Evolutionary conservation across 2,797 vertebrate genomes (phyloP), one percentile per base, ranked within the genome.

Genomic region (Chaetodon trifasciatus): DNA sequence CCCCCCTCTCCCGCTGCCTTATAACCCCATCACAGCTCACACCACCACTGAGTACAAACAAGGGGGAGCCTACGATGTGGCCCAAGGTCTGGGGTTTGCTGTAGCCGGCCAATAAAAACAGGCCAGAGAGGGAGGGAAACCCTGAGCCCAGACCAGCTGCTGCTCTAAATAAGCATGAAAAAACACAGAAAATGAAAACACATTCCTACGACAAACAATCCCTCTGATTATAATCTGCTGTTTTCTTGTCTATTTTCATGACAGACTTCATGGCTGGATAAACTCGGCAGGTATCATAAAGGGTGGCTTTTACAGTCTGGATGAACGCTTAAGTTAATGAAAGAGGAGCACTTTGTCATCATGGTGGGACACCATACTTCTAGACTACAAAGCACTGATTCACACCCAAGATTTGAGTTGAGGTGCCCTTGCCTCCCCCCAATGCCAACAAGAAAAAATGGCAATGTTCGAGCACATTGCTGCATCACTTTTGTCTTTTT

Each of bases 51-150:
- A 87, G 77, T 89, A 92, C 87, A 94, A 93, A 94, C 91, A 92
- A 80, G 87, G 76, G 92, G 90, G 88, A 88, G 91, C 78, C 86
- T 92, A 80, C 85, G 81, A 89, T 86, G 82, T 89, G 77, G 86
- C 88, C 84, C 76, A 63, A 78, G 78, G 88, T 90, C 80, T 79
- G 35, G 79, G 89, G 84, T 89, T 83, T 91, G 79, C 68, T 73
- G 81, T 63, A 60, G 73, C 50, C 64, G 21, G 92, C 94, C 94
- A 95, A 94, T 86, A 82, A 90, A 95, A 95, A 94, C 93, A 94
- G 79, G 40, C 73, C 66, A 9, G 78, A 88, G 89, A 92, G 92
- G 92, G 90, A 93, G 89, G 93, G 91, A 91, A 94, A 86, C 91
- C 93, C 87, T 79, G 85, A 23, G 70, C 79, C 84, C 76, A 86